Conservation (phyloP, 2,797 vertebrate genomes). For the Labeo calbasu region DNA sequence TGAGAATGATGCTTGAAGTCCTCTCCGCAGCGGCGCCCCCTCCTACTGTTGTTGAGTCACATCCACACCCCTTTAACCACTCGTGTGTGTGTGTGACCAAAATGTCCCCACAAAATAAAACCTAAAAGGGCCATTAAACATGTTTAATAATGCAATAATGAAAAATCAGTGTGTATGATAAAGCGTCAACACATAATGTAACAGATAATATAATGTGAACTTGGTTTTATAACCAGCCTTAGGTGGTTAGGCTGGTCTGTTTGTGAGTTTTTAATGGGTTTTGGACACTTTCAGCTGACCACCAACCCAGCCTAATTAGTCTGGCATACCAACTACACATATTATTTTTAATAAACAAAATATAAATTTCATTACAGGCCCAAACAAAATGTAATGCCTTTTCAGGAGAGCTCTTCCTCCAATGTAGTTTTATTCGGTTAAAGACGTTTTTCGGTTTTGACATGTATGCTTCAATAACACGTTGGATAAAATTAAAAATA, state of each 20-base stretch:
- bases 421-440: too few relatives aligned
- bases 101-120: neutral
- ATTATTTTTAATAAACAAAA: neutral
- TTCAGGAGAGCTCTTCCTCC: neutral
- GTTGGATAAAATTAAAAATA: neutral
- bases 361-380: neutral
- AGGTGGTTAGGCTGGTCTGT: neutral
- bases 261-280: neutral
- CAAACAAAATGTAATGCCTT: neutral
- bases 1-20: constrained; percentile 41
- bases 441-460: neutral
- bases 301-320: neutral
- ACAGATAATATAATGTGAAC: too few relatives aligned
- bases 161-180: neutral
- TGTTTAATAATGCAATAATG: neutral
- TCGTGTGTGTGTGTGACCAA: neutral
- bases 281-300: neutral
- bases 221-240: neutral
- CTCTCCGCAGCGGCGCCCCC: constrained; percentile 43
- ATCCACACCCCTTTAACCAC: constrained; percentile 70
- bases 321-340: neutral
- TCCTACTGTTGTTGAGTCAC: constrained; percentile 60
- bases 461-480: neutral
- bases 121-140: neutral
- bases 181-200: neutral